These are phyloP conservation scores for Maniola hyperantus DNA, from an alignment of 2,888 invertebrate species.

Conservation along the genomic window DNA sequence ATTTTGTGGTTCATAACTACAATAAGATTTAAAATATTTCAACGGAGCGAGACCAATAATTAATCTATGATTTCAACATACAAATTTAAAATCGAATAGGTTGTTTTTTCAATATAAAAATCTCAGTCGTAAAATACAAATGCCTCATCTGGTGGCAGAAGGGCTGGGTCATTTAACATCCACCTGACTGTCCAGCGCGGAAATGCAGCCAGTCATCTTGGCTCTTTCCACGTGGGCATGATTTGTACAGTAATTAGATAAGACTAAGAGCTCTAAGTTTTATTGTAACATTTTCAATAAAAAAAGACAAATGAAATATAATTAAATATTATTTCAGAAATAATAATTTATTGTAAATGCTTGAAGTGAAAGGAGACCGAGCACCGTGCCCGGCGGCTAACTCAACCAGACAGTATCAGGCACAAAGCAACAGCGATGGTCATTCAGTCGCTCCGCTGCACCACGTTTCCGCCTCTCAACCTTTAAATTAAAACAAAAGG, in stretches of 20 bases:
- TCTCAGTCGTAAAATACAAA: too few species aligned
- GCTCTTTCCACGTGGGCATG: too few species aligned
- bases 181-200: too few species aligned
- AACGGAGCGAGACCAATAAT: too few species aligned
- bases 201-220: too few species aligned
- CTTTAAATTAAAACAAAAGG: slow-evolving; percentile 73
- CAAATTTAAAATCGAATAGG: neutral
- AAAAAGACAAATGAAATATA: too few species aligned
- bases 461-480: slow-evolving; percentile 66
- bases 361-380: slow-evolving; percentile 31
- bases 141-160: too few species aligned
- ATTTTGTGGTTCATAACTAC: neutral
- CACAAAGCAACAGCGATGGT: slow-evolving; percentile 67
- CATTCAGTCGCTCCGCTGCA: slow-evolving; percentile 64
- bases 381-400: slow-evolving; percentile 47
- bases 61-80: too few species aligned
- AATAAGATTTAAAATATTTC: slow-evolving; percentile 1
- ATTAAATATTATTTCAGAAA: slow-evolving; percentile 15
- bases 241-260: too few species aligned
- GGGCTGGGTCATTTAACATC: too few species aligned
- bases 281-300: too few species aligned
- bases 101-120: neutral
- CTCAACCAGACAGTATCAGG: slow-evolving; percentile 60
- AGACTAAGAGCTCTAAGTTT: too few species aligned
- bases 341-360: slow-evolving; percentile 28